A percentile compares a stretch with the other conserved stretches of the same genome.
Conservation (phyloP, 2,797 vertebrate species). For the Gila robusta region DNA sequence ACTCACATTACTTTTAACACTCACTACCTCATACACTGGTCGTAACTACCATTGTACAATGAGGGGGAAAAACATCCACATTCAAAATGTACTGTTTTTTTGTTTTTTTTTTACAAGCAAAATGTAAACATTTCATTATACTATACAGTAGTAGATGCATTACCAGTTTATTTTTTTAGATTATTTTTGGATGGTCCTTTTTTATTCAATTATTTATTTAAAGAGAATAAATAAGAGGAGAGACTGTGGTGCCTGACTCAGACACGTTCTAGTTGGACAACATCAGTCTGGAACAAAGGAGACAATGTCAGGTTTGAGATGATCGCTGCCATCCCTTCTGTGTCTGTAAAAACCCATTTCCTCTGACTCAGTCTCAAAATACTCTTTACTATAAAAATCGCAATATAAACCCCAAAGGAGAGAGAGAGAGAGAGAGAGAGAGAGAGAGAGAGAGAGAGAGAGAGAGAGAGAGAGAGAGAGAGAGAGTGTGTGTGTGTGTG, state of each 20-base stretch:
- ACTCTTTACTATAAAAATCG: neutral
- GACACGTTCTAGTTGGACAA: neutral
- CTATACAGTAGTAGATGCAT: neutral
- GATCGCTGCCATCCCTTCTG: neutral
- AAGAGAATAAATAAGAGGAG: neutral
- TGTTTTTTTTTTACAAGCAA: too few species aligned
- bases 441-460: neutral
- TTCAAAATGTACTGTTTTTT: too few species aligned
- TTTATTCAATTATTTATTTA: too few species aligned
- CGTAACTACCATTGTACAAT: neutral
- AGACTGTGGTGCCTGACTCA: neutral
- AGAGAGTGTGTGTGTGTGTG: neutral
- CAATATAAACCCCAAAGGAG: conserved; percentile 9
- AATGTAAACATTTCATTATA: neutral
- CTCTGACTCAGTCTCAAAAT: neutral
- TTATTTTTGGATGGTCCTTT: too few species aligned
- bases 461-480: too few species aligned
- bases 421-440: too few species aligned
- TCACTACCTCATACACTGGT: neutral
- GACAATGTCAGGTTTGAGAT: neutral
- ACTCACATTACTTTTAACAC: neutral
- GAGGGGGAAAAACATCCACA: neutral
- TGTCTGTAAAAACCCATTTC: conserved; percentile 33
- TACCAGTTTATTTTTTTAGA: neutral
- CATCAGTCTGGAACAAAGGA: conserved; percentile 2